Evolutionary conservation across 30 jellyfish, hydroid and myxozoan genomes (phyloP), one percentile per base, ranked within the genome.

Genomic region (Haliclystus octoradiatus): DNA sequence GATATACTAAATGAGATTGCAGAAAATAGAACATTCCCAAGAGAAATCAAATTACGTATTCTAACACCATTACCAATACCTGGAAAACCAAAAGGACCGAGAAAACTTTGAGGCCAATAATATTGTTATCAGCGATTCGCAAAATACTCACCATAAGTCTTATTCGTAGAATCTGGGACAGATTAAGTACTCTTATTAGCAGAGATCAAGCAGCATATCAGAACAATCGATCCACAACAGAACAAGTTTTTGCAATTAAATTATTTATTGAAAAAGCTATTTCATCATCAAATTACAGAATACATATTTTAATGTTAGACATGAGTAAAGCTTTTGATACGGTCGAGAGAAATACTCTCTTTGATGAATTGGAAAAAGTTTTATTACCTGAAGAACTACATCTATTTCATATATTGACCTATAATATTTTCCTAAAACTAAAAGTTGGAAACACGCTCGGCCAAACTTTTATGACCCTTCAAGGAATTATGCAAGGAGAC

Each of bases 311-410:
- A 77, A 75, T 76, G 78, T 70, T 65, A 65, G 92, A 77, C 28
- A 77, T 69, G 82, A 77, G 92, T 51, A 77, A 77, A 64, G 81
- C 90, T 53, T 67, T 77, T 68, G 76, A 77, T 69, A 77, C 69
- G 70, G 90, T 66, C 62, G 68, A 60, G 69, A 62, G 82, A 60
- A 68, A 70, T 34, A 77, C 32, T 49, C 33, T 77, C 33, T 31
- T 68, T 28, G 31, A 60, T 35, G 84, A 52, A 64, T 78, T 77
- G 26, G 49, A 67, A 34, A 62, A 52, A 31, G 63, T 60, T 53
- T 71, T 69, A 3, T 69, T 53, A 68, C 81, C 70, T 31, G 83
- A 77, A 26, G 83, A 77, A 51, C 83, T 67, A 28, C 83, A 77
- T 61, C 60, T 77, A 40, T 50, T 68, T 30, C 66, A 78, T 82